phyloP scores from a whole-genome alignment of 2,113 vertebrate species.

The Burhinus bistriatus region DNA sequence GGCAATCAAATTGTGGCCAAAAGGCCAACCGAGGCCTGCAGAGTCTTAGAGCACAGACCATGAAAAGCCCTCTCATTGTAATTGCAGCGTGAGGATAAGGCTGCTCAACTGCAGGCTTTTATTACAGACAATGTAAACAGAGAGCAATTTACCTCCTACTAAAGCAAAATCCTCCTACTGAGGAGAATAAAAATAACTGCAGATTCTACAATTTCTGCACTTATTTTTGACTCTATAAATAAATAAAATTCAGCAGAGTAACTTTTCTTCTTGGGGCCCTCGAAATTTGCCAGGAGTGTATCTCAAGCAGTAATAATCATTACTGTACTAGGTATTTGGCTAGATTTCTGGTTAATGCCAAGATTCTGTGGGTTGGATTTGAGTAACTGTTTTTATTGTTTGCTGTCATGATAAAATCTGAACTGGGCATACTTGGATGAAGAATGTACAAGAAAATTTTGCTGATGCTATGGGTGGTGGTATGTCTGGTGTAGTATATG shows the following conservation, averaged over 20 bases:
- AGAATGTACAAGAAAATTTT: neutral
- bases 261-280: neutral
- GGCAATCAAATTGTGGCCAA: neutral
- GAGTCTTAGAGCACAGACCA: neutral
- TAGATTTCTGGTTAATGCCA: neutral
- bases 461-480: neutral
- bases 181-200: slow-evolving; percentile 35
- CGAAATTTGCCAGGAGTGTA: neutral
- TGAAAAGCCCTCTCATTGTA: neutral
- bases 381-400: neutral
- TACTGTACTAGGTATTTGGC: neutral
- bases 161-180: slow-evolving; percentile 28
- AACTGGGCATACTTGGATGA: neutral
- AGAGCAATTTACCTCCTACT: slow-evolving; percentile 37
- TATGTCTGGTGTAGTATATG: neutral
- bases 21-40: neutral
- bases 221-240: slow-evolving; percentile 27
- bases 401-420: neutral
- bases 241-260: slow-evolving; percentile 11
- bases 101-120: slow-evolving; percentile 46
- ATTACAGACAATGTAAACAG: slow-evolving; percentile 44
- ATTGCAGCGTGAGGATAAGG: neutral
- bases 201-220: neutral
- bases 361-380: neutral
- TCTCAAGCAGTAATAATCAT: neutral